phyloP scores from a whole-genome alignment of 2,888 invertebrate species.

The Caprella mutica region DNA sequence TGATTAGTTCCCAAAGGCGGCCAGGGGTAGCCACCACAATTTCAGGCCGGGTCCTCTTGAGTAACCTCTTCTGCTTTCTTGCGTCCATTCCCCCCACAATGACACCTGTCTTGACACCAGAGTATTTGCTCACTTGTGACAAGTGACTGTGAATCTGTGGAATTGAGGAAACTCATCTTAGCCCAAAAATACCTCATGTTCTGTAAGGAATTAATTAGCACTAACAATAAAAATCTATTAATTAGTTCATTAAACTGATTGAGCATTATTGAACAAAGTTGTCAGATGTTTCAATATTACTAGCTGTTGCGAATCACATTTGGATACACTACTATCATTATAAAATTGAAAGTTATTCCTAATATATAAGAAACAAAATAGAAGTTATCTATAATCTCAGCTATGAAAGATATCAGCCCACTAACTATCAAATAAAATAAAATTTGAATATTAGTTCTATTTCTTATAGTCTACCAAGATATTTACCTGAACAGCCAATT shows the following conservation, averaged over 20 bases:
- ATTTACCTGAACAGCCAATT: slow-evolving; percentile 89
- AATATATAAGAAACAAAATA: too few species aligned
- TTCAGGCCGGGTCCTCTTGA: slow-evolving; percentile 65
- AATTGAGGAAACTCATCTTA: too few species aligned
- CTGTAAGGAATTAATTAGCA: too few species aligned
- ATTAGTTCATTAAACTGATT: too few species aligned
- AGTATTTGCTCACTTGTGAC: slow-evolving; percentile 17
- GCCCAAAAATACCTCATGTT: too few species aligned
- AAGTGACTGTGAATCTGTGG: slow-evolving; percentile 21
- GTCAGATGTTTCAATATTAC: too few species aligned
- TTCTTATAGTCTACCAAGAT: too few species aligned
- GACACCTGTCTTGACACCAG: slow-evolving; percentile 26
- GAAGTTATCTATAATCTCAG: too few species aligned
- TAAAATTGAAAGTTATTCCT: not conserved
- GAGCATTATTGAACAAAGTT: too few species aligned
- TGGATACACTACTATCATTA: not conserved
- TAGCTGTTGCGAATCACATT: too few species aligned
- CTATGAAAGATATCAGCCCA: not conserved
- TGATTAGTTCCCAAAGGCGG: slow-evolving; percentile 83
- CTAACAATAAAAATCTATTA: too few species aligned
- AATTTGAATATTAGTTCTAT: slow-evolving; percentile 38
- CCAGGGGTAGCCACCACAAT: slow-evolving; percentile 96
- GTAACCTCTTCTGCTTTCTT: slow-evolving; percentile 82
- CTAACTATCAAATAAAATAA: not conserved
- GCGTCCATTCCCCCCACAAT: slow-evolving; percentile 89